These are phyloP conservation scores for Aphelenchoides besseyi DNA, from an alignment of 1,140 invertebrate genomes.

Conservation along the genomic window DNA sequence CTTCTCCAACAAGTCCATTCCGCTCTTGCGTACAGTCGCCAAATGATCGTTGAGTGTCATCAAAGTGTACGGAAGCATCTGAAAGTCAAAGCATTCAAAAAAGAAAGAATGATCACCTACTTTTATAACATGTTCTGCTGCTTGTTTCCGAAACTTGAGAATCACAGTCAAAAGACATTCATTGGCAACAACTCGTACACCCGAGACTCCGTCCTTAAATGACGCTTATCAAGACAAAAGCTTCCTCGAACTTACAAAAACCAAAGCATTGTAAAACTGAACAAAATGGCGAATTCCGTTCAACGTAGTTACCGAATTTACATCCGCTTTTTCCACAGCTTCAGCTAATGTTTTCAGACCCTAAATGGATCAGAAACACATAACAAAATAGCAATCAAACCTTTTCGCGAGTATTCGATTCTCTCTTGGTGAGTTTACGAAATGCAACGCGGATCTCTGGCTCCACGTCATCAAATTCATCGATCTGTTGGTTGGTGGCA, in stretches of 20 bases:
- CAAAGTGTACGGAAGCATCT: conserved; percentile 16
- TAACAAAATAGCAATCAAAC: conserved; percentile 15
- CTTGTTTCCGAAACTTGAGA: conserved; percentile 8
- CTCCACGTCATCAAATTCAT: conserved; percentile 35
- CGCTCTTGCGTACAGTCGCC: conserved; percentile 1
- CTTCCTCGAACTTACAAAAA: conserved; percentile 18
- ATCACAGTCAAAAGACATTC: conserved; percentile 9
- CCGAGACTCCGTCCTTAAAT: conserved; percentile 14
- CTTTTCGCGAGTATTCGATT: conserved; percentile 43
- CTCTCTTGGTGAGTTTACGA: conserved; percentile 39
- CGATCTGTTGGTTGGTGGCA: conserved; percentile 1
- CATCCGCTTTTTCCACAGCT: background rate
- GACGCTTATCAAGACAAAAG: too few relatives aligned
- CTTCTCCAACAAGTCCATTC: background rate
- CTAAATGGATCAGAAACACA: conserved; percentile 12
- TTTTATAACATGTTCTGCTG: background rate
- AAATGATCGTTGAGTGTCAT: conserved; percentile 12
- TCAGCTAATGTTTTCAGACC: conserved; percentile 12
- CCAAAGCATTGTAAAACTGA: conserved; percentile 3
- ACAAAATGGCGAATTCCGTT: conserved; percentile 23
- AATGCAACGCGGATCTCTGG: conserved; percentile 42
- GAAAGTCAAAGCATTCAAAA: background rate
- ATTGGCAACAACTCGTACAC: conserved; percentile 4
- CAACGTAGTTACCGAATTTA: background rate
- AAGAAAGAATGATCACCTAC: conserved; percentile 18